Conservation (phyloP, 2,888 invertebrate genomes). For the Fissipunctia ypsillon region DNA sequence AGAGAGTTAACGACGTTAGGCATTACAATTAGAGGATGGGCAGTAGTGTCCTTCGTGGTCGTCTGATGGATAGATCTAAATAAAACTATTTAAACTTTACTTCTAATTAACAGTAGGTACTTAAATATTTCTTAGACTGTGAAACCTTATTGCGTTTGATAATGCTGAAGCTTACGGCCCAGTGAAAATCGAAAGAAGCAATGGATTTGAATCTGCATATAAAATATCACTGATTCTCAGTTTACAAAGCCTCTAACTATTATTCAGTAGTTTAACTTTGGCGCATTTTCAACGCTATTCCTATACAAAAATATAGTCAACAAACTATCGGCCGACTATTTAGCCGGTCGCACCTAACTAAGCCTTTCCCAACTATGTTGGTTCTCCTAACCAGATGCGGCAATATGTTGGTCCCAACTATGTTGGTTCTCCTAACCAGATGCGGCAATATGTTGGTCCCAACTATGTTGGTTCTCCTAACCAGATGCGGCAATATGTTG, state of each 20-base stretch:
- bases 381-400: too few species aligned
- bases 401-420: too few species aligned
- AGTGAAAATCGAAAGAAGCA: background rate
- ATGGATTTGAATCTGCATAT: background rate
- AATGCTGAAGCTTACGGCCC: background rate
- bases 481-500: too few species aligned
- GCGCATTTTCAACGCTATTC: background rate
- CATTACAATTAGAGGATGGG: background rate
- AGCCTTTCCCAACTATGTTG: constrained; percentile 9
- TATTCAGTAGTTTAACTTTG: background rate
- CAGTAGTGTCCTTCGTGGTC: too few species aligned
- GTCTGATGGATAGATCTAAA: background rate
- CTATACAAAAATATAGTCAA: constrained; percentile 18
- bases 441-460: too few species aligned
- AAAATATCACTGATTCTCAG: background rate
- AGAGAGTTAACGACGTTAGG: background rate
- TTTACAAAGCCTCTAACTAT: background rate
- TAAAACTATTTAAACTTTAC: background rate
- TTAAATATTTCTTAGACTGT: background rate
- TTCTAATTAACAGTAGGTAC: background rate
- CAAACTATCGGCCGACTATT: constrained; percentile 11
- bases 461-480: too few species aligned
- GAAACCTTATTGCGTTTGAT: background rate
- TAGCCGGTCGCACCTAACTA: background rate
- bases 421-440: too few species aligned